Evolutionary conservation across 2,113 vertebrate species (phyloP).

Genomic region (Elachura formosa): DNA sequence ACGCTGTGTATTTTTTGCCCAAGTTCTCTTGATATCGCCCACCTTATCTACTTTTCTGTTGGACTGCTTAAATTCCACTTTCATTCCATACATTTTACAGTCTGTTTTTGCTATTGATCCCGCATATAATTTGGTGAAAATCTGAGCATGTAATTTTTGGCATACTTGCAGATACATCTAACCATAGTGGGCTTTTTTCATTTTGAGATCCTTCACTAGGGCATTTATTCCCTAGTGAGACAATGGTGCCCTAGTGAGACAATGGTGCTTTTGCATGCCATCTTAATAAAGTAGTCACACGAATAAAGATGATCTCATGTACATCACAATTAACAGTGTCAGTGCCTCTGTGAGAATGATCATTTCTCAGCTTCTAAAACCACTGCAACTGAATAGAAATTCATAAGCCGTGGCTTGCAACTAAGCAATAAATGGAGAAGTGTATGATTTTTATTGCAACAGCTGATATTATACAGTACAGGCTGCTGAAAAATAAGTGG

Average conservation of each 20-base stretch:
- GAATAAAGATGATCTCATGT: not conserved
- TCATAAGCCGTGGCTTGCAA: not conserved
- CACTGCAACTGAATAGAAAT: not conserved
- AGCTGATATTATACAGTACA: not conserved
- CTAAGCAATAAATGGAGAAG: not conserved
- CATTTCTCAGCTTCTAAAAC: not conserved
- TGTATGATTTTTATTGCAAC: not conserved
- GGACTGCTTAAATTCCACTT: not conserved
- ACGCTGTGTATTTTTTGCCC: not conserved
- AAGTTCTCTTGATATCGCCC: not conserved
- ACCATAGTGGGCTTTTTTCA: not conserved
- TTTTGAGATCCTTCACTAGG: not conserved
- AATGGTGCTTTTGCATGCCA: not conserved
- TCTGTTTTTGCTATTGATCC: not conserved
- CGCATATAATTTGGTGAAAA: not conserved
- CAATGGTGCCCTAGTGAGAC: not conserved
- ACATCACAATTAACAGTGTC: not conserved
- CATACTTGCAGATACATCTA: not conserved
- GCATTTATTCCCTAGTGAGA: too few species aligned
- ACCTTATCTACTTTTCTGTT: not conserved
- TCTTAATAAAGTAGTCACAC: not conserved
- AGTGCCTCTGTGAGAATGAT: not conserved
- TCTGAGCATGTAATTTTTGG: not conserved
- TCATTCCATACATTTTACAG: not conserved
- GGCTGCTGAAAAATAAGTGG: not conserved